phyloP scores from a whole-genome alignment of 2,113 vertebrate species.

The Siphamia tubifer region DNA sequence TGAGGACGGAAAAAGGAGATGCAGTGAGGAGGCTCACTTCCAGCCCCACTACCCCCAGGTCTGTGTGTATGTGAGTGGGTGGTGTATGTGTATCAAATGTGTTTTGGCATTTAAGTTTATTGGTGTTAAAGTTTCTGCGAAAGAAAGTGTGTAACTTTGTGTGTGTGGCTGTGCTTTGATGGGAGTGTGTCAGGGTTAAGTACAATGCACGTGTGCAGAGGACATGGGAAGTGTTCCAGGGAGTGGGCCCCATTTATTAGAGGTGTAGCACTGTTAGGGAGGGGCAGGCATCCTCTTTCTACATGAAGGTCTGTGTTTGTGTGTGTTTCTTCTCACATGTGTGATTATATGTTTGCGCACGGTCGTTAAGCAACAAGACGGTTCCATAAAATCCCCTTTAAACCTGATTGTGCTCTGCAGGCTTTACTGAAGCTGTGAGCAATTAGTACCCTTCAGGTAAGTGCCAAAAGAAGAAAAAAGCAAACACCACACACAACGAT shows the following conservation, averaged over 20 bases:
- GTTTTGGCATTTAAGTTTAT: conserved; percentile 72
- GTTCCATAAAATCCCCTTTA: conserved; percentile 61
- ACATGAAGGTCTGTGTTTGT: conserved; percentile 45
- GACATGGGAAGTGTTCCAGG: conserved; percentile 28
- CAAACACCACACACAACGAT: background rate
- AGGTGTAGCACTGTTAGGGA: conserved; percentile 38
- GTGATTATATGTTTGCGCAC: conserved; percentile 66
- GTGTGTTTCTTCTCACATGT: conserved; percentile 22
- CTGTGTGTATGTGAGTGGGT: conserved; percentile 58
- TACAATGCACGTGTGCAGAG: conserved; percentile 70
- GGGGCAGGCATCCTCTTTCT: conserved; percentile 38
- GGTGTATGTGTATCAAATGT: conserved; percentile 51
- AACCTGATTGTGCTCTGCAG: conserved; percentile 30
- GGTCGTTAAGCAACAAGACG: conserved; percentile 54
- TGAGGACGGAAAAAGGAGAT: conserved; percentile 74
- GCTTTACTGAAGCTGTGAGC: conserved; percentile 47
- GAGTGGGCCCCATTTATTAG: conserved; percentile 44
- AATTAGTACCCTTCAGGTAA: conserved; percentile 58
- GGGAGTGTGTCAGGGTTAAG: conserved; percentile 69
- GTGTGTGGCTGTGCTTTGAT: conserved; percentile 41
- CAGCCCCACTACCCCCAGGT: conserved; percentile 93
- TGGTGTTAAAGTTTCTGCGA: conserved; percentile 79
- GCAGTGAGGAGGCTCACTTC: conserved; percentile 88
- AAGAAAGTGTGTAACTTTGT: conserved; percentile 66
- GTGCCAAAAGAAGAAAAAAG: conserved; percentile 10